Base-by-base conservation (phyloP, 2,888 invertebrate genomes). In the Pegoplata infirma region DNA sequence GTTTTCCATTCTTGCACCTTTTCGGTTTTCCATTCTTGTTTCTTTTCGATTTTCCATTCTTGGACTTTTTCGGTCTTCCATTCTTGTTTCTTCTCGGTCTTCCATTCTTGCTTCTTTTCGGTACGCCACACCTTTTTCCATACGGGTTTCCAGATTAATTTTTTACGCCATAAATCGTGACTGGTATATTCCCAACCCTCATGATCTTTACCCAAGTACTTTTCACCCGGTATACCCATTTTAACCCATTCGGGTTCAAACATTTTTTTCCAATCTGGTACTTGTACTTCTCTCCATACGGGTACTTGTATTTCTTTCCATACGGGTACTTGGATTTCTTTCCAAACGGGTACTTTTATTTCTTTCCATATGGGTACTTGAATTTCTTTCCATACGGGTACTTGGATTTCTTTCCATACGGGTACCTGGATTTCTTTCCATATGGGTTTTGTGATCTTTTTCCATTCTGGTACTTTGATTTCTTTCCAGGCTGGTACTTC, bases 151-250 rank as follows among this genome's bases (percentile, higher is more conserved):
- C 92, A 92, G 84, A 89, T 76, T 12, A 96, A 90, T 86, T 94
- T 95, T 89, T 96, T 96, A 86, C 95, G 95, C 95, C 96, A 95
- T 28, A 96, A 90, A 88, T 95, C 96, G 85, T 96, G 96, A 49
- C 95, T 94, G 36, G 94, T 95, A 85, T 95, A 95, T 87, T 96
- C 94, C 93, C 94, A 94, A 10, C 95, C 96, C 68, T 95, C 93
- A 76, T 94, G 93, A 89, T 95, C 96, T 85, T 94, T 95, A 19
- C 96, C 96, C 76, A 95, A 90, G 84, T 92, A 94, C 87, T 96
- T 95, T 83, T 95, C 94, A 6, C 96, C 96, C 0, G 94, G 95
- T 59, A 96, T 92, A 58, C 94, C 95, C 89, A 89, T 89, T 84
- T 92, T 91, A 8, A 92, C 91, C 90, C 91, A 91, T 83, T 91